These are phyloP conservation scores for Nemopilema nomurai DNA, from an alignment of 30 jellyfish, hydroid and myxozoan species.

Conservation along the genomic window DNA sequence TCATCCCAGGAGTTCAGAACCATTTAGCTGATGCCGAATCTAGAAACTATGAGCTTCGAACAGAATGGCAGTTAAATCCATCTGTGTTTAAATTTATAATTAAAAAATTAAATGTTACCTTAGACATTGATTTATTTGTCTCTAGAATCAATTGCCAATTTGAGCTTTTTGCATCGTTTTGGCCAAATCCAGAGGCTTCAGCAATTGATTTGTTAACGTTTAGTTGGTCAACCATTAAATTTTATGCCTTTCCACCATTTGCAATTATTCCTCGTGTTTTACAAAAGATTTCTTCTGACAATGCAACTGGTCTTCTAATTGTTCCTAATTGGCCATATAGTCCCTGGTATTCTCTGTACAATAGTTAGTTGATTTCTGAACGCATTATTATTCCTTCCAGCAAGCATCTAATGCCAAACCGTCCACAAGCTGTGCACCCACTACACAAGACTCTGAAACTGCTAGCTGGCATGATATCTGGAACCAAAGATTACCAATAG, in stretches of 20 bases:
- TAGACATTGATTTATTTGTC: no score
- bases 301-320: slow-evolving; percentile 51
- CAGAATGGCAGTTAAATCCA: no score
- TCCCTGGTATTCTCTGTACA: slow-evolving; percentile 43
- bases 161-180: slow-evolving; percentile 16
- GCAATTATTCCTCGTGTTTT: slow-evolving; percentile 10
- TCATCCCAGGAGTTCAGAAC: slow-evolving; percentile 67
- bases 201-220: slow-evolving; percentile 31
- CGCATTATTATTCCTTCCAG: slow-evolving; percentile 1
- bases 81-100: no score
- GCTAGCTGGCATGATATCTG: no score
- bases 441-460: no score
- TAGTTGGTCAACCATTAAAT: slow-evolving; percentile 1
- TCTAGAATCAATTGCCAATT: slow-evolving; percentile 33
- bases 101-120: no score
- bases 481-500: no score
- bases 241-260: slow-evolving; percentile 62
- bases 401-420: not conserved
- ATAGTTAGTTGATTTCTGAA: not conserved
- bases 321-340: slow-evolving; percentile 74
- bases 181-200: slow-evolving; percentile 38
- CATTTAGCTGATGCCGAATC: no score
- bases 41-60: no score
- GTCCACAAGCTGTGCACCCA: slow-evolving; percentile 11
- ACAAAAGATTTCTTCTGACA: slow-evolving; percentile 28